Base-by-base conservation (phyloP, 2,113 vertebrate genomes). In the Xiphophorus hellerii region DNA sequence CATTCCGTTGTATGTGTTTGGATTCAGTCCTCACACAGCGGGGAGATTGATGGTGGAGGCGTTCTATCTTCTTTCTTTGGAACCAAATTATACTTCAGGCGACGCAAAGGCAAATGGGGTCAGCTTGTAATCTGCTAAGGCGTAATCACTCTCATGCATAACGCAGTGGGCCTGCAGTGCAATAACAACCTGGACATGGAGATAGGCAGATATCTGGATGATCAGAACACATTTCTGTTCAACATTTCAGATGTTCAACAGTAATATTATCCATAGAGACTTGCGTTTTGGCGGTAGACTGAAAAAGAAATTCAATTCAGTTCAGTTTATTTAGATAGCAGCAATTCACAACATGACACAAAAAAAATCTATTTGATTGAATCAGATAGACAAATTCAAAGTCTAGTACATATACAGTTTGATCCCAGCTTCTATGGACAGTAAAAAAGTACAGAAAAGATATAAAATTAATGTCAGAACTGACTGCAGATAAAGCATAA, bases 31-130 rank as follows among this genome's bases (percentile, higher is more conserved):
- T 73, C 66, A 30, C 73, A 58, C 86, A 83, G 83, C 66, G 62
- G 12, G 39, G 72, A 88, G 89, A 91, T 90, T 86, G 89, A 92
- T 91, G 82, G 78, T 74, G 11, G 69, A 78, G 82, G 77, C 82
- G 69, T 75, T 79, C 68, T 62, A 62, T 79, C 70, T 76, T 85
- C 48, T 80, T 88, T 76, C 80, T 37, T 74, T 11, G 69, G 77
- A 84, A 87, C 76, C 87, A 92, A 91, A 92, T 92, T 87, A 90
- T 84, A 89, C 88, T 85, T 85, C 88, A 92, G 88, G 87, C 89
- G 88, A 85, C 79, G 86, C 89, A 89, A 91, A 91, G 89, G 88
- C 88, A 91, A 87, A 37, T 84, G 87, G 84, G 89, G 91, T 92
- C 89, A 91, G 80, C 82, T 82, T 90, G 91, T 92, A 90, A 92